Base-by-base conservation (phyloP, 30 jellyfish, hydroid and myxozoan genomes). In the Pseudorhiza aurosa region DNA sequence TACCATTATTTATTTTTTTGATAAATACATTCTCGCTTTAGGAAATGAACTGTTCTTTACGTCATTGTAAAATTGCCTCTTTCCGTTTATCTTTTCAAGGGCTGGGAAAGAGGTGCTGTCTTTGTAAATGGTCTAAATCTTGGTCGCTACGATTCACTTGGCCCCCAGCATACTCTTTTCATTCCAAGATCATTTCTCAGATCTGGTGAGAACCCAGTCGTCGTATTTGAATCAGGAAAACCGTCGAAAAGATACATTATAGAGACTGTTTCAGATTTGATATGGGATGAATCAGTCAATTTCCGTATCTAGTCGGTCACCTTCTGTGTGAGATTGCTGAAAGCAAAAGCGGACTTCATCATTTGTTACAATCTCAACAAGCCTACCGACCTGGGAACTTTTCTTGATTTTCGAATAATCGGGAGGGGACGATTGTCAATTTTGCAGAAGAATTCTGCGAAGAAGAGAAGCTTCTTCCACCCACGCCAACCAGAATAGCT, bases 41-140 rank as follows among this genome's bases (percentile, higher is more conserved):
- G n/a, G n/a, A n/a, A n/a, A n/a, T n/a, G n/a, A n/a, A n/a, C n/a
- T n/a, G n/a, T n/a, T n/a, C n/a, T n/a, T n/a, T n/a, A n/a, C n/a
- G n/a, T n/a, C n/a, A n/a, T n/a, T n/a, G n/a, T n/a, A 7, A 7
- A 18, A 28, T 8, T 2, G 60, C 28, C 12, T 64, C 59, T 8
- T 32, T 55, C 30, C 18, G 15, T 76, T 42, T 12, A 3, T n/a
- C 17, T 69, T 71, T 47, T 69, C 5, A 29, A 94, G 99, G 99
- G 97, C 33, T 94, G 97, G 96, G 78, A 75, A 12, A 88, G 94
- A 78, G 99, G 99, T n/a, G 96, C 73, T 1, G 89, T 94, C 2
- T 94, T 94, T 40, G 91, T 94, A 9, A 87, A 94, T 58, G 96
- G 97, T 22, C 85, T 33, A 35, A 87, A 94, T 69, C 81, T 94